phyloP scores from a whole-genome alignment of 2,888 invertebrate species.

The Brenthis hecate region DNA sequence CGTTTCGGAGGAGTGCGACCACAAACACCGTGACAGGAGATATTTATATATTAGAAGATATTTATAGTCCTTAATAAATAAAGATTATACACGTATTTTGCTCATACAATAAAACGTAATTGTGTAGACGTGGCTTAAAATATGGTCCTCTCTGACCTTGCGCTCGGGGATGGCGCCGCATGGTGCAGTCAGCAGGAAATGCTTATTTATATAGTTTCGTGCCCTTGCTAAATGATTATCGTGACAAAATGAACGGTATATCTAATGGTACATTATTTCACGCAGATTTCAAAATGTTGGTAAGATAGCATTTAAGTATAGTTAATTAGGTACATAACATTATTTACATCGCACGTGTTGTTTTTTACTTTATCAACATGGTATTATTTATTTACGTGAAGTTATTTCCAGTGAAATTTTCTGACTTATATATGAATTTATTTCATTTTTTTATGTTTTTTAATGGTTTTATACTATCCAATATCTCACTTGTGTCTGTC shows the following conservation, averaged over 20 bases:
- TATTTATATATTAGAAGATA: too few species aligned
- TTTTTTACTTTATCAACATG: not conserved
- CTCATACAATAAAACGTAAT: not conserved
- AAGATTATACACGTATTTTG: not conserved
- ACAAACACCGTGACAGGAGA: too few species aligned
- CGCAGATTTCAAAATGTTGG: not conserved
- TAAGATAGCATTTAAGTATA: too few species aligned
- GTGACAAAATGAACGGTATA: constrained; percentile 13
- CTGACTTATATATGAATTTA: too few species aligned
- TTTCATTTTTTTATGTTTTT: too few species aligned
- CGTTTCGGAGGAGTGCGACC: too few species aligned
- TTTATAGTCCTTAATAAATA: too few species aligned
- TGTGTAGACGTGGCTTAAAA: not conserved
- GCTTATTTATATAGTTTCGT: constrained; percentile 15
- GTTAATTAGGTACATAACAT: not conserved
- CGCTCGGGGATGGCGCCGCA: constrained; percentile 18
- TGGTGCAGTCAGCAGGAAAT: constrained; percentile 22
- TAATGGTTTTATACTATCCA: too few species aligned
- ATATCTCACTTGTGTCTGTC: too few species aligned
- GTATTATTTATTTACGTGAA: not conserved
- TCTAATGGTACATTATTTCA: not conserved
- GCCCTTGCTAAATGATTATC: constrained; percentile 8
- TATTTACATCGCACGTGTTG: not conserved
- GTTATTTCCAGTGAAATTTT: too few species aligned
- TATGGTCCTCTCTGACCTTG: constrained; percentile 7